These are phyloP conservation scores for Mormoops blainvillei DNA, from an alignment of 2,113 vertebrate species.

Conservation along the genomic window DNA sequence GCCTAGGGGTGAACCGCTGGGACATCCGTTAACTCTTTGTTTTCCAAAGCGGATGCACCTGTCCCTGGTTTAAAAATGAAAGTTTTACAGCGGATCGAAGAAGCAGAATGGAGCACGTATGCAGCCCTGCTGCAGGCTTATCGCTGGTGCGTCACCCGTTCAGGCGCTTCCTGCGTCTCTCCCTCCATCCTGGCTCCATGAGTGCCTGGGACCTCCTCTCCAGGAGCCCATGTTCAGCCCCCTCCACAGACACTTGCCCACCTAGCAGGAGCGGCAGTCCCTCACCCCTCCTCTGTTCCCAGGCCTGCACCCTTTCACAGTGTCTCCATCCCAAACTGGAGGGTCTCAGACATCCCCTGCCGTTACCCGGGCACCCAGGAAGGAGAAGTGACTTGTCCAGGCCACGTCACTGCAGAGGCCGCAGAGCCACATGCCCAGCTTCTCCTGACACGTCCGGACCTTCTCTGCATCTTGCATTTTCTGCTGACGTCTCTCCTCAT, in stretches of 20 bases:
- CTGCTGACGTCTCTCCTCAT: neutral
- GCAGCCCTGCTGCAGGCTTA: accelerated
- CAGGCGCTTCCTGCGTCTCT: accelerated
- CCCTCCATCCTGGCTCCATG: accelerated
- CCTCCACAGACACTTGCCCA: neutral
- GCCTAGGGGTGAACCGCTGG: no score
- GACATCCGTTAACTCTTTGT: no score
- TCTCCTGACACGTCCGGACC: no score
- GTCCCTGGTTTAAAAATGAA: neutral
- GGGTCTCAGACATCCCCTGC: no score
- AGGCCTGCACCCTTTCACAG: accelerated
- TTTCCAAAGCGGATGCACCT: neutral
- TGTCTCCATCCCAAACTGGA: neutral
- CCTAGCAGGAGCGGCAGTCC: accelerated
- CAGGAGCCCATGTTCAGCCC: accelerated
- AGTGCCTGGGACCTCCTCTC: accelerated
- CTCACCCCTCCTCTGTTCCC: accelerated
- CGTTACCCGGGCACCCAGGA: accelerated
- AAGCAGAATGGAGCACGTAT: accelerated
- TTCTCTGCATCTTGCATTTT: neutral
- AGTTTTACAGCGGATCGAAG: neutral
- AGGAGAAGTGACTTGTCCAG: neutral
- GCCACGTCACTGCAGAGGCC: accelerated
- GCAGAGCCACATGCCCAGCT: accelerated
- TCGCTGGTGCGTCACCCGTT: accelerated